Evolutionary conservation across 2,888 invertebrate genomes (phyloP).

Genomic region (Meteorus colon): DNA sequence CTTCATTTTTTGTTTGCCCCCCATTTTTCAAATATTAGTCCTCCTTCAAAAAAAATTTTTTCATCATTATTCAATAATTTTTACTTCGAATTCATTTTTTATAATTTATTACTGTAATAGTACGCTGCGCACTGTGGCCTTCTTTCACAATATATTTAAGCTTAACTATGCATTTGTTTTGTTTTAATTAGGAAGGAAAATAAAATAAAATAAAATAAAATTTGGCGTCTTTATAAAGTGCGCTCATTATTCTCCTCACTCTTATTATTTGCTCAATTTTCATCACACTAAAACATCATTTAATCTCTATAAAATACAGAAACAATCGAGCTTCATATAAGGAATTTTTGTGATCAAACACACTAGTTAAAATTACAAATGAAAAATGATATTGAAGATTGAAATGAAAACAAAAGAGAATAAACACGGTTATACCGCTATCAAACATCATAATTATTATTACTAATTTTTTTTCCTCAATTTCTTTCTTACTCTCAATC

Average conservation of each 20-base stretch:
- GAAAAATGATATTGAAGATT: constrained; percentile 15
- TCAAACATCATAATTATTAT: constrained; percentile 11
- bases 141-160: constrained; percentile 1
- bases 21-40: constrained; percentile 28
- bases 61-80: background rate
- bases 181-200: constrained; percentile 1
- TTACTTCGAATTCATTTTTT: constrained; percentile 7
- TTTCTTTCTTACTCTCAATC: background rate
- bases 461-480: constrained; percentile 28
- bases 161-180: constrained; percentile 8
- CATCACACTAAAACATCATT: constrained; percentile 4
- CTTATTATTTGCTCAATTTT: constrained; percentile 9
- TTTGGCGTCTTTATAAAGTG: background rate
- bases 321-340: constrained; percentile 24
- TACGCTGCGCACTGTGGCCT: background rate
- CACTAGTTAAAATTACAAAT: constrained; percentile 25
- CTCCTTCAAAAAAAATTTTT: background rate
- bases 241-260: background rate
- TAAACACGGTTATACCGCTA: constrained; percentile 11
- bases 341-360: constrained; percentile 6
- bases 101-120: constrained; percentile 19
- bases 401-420: constrained; percentile 15
- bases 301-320: constrained; percentile 23
- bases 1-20: constrained; percentile 30
- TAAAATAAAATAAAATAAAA: background rate